Conservation (phyloP, 2,797 vertebrate genomes). For the Hapalemur alaotrensis region DNA sequence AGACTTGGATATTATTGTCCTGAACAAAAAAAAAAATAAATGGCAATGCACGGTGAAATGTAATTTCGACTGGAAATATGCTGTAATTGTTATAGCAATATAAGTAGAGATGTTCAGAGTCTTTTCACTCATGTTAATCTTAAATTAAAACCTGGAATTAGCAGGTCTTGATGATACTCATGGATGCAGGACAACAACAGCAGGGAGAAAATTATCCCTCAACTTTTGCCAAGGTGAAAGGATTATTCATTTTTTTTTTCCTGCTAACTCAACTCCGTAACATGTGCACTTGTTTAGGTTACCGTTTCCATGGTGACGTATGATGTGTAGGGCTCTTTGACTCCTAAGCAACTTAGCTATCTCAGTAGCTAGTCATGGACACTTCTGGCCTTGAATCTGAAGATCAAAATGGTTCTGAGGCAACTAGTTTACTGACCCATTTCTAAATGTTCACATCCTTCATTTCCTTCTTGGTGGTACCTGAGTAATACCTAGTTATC, state of each 20-base stretch:
- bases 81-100: neutral
- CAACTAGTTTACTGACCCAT: neutral
- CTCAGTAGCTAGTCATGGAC: neutral
- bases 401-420: neutral
- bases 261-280: neutral
- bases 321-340: neutral
- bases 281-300: neutral
- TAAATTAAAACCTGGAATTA: neutral
- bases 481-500: neutral
- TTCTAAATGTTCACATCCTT: neutral
- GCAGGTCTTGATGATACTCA: neutral
- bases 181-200: neutral
- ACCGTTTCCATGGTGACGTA: neutral
- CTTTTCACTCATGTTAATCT: neutral
- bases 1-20: conserved; percentile 21
- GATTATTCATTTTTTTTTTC: neutral
- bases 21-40: conserved; percentile 63
- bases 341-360: neutral
- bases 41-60: neutral
- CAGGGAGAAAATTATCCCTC: neutral
- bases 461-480: neutral
- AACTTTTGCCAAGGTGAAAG: neutral
- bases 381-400: neutral
- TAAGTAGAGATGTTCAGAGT: neutral
- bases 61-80: neutral